Conservation (phyloP, 1,140 invertebrate species). For the Orchesella cincta region DNA sequence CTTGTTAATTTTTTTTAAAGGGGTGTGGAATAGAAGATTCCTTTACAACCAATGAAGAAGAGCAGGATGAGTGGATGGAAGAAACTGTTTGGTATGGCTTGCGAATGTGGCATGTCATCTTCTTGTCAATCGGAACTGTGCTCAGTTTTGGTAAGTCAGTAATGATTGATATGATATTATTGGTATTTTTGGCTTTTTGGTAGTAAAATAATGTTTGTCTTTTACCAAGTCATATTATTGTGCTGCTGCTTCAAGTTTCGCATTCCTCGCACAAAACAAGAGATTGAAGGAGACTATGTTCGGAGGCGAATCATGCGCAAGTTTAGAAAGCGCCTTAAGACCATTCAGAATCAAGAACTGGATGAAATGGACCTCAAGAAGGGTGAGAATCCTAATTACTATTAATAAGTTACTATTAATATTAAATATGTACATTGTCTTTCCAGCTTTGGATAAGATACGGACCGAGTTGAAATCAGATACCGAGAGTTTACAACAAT, state of each 20-base stretch:
- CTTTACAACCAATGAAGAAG: slow-evolving; percentile 13
- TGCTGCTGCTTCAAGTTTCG: slow-evolving; percentile 84
- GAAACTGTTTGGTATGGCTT: slow-evolving; percentile 54
- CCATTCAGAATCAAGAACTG: slow-evolving; percentile 82
- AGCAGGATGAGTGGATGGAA: slow-evolving; percentile 55
- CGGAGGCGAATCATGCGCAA: slow-evolving; percentile 77
- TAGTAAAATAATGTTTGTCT: slow-evolving; percentile 19
- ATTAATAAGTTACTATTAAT: not conserved
- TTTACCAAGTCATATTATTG: slow-evolving; percentile 66
- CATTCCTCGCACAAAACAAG: slow-evolving; percentile 86
- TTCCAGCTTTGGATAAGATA: slow-evolving; percentile 59
- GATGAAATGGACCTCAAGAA: slow-evolving; percentile 77
- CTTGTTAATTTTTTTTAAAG: not conserved
- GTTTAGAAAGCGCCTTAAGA: slow-evolving; percentile 75
- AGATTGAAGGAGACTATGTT: slow-evolving; percentile 87
- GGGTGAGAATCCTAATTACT: slow-evolving; percentile 60
- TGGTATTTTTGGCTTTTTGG: not conserved
- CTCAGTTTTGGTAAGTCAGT: slow-evolving; percentile 53
- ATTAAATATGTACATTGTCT: not conserved
- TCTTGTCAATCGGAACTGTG: slow-evolving; percentile 51
- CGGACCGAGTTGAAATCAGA: slow-evolving; percentile 58
- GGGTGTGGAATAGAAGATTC: not conserved
- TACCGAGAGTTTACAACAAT: slow-evolving; percentile 54
- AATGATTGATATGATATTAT: not conserved
- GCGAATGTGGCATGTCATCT: slow-evolving; percentile 57